phyloP scores from a whole-genome alignment of 1,140 invertebrate genomes.

The Vanessa tameamea region DNA sequence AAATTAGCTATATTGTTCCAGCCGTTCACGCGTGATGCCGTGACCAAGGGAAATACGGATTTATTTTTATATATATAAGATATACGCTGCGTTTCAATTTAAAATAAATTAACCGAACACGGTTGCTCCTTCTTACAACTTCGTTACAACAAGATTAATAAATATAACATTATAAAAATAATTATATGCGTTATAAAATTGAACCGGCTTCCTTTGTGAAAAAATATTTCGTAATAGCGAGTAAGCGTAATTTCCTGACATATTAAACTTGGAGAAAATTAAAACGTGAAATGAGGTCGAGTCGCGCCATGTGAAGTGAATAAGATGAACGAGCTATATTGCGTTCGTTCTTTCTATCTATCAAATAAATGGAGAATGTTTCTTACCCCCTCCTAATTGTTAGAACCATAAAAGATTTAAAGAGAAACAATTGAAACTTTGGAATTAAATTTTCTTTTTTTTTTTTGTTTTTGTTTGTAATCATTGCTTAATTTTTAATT shows the following conservation, averaged over 20 bases:
- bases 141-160: too few species aligned
- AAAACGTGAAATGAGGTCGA: slow-evolving; percentile 21
- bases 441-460: background rate
- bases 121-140: too few species aligned
- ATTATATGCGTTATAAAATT: background rate
- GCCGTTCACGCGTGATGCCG: too few species aligned
- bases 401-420: background rate
- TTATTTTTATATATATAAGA: too few species aligned
- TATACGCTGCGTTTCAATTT: too few species aligned
- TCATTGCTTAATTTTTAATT: too few species aligned
- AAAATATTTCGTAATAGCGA: slow-evolving; percentile 20
- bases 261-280: slow-evolving; percentile 27
- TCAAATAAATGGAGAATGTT: background rate
- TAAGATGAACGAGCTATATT: slow-evolving; percentile 21
- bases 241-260: slow-evolving; percentile 27
- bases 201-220: slow-evolving; percentile 15
- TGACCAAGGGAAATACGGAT: too few species aligned
- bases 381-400: too few species aligned
- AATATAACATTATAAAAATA: background rate
- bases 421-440: background rate
- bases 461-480: background rate
- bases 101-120: too few species aligned
- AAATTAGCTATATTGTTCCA: too few species aligned
- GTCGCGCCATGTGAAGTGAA: slow-evolving; percentile 15
- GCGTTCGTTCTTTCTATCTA: background rate